Conservation (phyloP, 2,113 vertebrate genomes). For the Paraplagusia blochii region DNA sequence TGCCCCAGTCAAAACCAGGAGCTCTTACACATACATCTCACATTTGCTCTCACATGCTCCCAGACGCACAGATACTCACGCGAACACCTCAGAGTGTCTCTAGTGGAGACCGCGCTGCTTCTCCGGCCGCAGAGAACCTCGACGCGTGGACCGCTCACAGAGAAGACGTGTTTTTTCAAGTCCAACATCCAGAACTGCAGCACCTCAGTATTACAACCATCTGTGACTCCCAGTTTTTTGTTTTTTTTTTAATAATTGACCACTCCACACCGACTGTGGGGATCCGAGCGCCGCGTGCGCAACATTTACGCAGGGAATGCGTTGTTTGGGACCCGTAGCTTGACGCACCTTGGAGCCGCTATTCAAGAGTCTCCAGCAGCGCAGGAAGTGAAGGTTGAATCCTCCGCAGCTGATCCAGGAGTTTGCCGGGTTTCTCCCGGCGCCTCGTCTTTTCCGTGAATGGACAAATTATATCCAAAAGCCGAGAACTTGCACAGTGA, state of each 20-base stretch:
- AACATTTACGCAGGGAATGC: conserved; percentile 26
- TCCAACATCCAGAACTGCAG: conserved; percentile 1
- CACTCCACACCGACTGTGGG: no score
- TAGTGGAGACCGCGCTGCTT: background rate
- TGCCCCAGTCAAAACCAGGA: conserved; percentile 74
- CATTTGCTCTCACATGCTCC: background rate
- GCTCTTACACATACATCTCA: conserved; percentile 64
- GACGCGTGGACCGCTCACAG: background rate
- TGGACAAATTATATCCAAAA: conserved; percentile 14
- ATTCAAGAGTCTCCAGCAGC: background rate
- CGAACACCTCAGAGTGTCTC: conserved; percentile 65
- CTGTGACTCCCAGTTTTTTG: no score
- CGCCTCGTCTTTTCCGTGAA: background rate
- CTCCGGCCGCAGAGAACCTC: conserved; percentile 21
- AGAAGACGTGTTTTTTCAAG: background rate
- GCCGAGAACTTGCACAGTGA: conserved; percentile 8
- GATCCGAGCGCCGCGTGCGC: conserved; percentile 36
- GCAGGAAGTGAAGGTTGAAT: no score
- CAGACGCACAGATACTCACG: conserved; percentile 62
- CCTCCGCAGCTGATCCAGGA: conserved; percentile 24
- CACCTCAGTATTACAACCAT: background rate
- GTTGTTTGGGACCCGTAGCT: conserved; percentile 21
- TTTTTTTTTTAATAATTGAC: no score
- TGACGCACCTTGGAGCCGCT: conserved; percentile 38
- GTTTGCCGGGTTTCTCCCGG: conserved; percentile 20